Evolutionary conservation across 2,113 vertebrate genomes (phyloP), one percentile per base, ranked within the genome.

Genomic region (Dryoscopus gambensis): DNA sequence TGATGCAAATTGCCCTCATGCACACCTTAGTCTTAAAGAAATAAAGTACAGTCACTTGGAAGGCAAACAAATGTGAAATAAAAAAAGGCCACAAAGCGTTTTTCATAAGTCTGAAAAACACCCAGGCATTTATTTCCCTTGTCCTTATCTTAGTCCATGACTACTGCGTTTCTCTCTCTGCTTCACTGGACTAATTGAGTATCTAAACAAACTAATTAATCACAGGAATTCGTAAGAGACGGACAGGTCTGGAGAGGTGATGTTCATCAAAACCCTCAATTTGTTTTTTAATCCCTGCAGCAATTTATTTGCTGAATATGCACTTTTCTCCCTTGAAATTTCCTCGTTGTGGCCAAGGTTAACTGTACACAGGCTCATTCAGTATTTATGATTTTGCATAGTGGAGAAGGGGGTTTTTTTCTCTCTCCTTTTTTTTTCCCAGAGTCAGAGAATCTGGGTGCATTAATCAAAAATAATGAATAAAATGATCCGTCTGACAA

Each of bases 391-490:
- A 99, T 99, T 99, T 99, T 99, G 99, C 99, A 99, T 99, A 98
- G 98, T 96, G 96, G 98, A 99, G 98, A 99, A 98, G 97, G 7
- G 97, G 7, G 27, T 97, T 96, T 98, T 94, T 95, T 93, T 96
- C 90, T 97, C 50, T 64, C 28, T 75, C 15, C 73, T 7, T 92
- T 94, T 96, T 96, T 98, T 97, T 94, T 98, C 96, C 98, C 98
- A 98, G 98, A 99, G 98, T 99, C 98, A 98, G 98, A 98, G 98
- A 98, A 99, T 99, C 98, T 98, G 98, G 98, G 98, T 98, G 98
- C 99, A 99, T 99, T 99, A 99, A 99, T 99, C 99, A 99, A 99
- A 99, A 99, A 99, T 99, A 99, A 99, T 99, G 99, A 99, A 99
- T 99, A 99, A 99, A 99, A 99, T 99, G 99, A 99, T 99, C 99